A percentile compares a stretch with the other conserved stretches of the same genome.
Conservation (phyloP, 2,888 invertebrate species). For the Agrochola circellaris region DNA sequence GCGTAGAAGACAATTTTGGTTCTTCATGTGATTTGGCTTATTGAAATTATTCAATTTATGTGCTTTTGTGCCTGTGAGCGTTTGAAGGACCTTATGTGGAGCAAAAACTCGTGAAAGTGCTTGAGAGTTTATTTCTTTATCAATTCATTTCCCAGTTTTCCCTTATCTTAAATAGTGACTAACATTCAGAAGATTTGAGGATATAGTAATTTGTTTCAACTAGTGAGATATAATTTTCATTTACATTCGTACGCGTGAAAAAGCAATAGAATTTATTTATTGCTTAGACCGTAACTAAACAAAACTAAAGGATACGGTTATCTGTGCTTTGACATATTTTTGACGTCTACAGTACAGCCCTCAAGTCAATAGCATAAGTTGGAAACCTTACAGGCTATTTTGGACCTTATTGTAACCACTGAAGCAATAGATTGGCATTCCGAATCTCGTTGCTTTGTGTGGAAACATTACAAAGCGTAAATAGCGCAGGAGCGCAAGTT, state of each 20-base stretch:
- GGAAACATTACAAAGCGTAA: conserved; percentile 67
- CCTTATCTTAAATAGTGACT: not conserved
- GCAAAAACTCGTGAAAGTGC: not conserved
- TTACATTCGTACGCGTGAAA: not conserved
- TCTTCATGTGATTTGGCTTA: not conserved
- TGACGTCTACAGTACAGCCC: conserved; percentile 55
- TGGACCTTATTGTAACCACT: accelerated
- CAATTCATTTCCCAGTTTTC: not conserved
- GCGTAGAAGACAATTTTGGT: not conserved
- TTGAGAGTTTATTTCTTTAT: not conserved
- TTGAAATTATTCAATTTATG: not conserved
- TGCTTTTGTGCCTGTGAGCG: not conserved
- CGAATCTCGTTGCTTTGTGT: conserved; percentile 10
- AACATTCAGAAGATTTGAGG: not conserved
- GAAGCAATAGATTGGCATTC: conserved; percentile 36
- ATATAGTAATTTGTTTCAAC: not conserved
- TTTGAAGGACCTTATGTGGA: not conserved
- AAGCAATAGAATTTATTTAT: no score
- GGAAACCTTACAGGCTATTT: conserved; percentile 15
- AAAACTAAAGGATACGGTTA: conserved; percentile 12
- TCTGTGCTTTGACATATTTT: conserved; percentile 64
- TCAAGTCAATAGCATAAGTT: conserved; percentile 23
- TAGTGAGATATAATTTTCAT: not conserved
- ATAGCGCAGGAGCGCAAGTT: conserved; percentile 87
- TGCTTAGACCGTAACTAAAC: conserved; percentile 38